These are phyloP conservation scores for Rhodeus uyekii DNA, from an alignment of 2,797 vertebrate species.

Conservation along the genomic window DNA sequence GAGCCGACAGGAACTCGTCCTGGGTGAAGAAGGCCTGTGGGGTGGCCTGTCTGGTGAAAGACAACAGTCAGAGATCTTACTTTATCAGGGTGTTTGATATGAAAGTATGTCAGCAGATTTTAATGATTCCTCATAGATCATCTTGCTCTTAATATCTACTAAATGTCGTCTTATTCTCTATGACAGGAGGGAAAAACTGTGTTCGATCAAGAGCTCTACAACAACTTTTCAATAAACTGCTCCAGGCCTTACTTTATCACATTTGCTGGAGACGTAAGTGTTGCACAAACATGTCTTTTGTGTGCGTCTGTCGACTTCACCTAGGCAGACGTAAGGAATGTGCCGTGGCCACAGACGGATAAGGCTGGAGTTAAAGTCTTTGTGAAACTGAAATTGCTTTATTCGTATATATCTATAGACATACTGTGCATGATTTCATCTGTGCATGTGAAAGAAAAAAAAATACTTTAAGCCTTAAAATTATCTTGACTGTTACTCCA, in stretches of 20 bases:
- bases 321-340: neutral
- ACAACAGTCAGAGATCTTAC: slow-evolving; percentile 93
- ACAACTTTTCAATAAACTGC: slow-evolving; percentile 82
- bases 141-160: slow-evolving; percentile 19
- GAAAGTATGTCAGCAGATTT: slow-evolving; percentile 78
- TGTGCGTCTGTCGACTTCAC: neutral
- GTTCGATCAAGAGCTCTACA: slow-evolving; percentile 97
- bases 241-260: slow-evolving; percentile 91
- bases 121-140: neutral
- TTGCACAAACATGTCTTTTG: slow-evolving; percentile 13
- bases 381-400: neutral
- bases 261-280: slow-evolving; percentile 96
- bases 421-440: neutral
- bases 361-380: neutral
- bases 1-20: slow-evolving; percentile 84
- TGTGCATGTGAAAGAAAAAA: too few species aligned
- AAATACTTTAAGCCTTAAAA: too few species aligned
- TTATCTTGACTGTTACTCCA: too few species aligned
- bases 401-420: neutral
- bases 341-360: neutral
- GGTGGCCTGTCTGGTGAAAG: slow-evolving; percentile 95
- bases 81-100: slow-evolving; percentile 95
- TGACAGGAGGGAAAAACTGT: slow-evolving; percentile 86
- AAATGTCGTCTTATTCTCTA: slow-evolving; percentile 40
- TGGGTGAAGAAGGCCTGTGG: slow-evolving; percentile 95